phyloP scores from a whole-genome alignment of 2,797 vertebrate species.

The Chrysocyon brachyurus region DNA sequence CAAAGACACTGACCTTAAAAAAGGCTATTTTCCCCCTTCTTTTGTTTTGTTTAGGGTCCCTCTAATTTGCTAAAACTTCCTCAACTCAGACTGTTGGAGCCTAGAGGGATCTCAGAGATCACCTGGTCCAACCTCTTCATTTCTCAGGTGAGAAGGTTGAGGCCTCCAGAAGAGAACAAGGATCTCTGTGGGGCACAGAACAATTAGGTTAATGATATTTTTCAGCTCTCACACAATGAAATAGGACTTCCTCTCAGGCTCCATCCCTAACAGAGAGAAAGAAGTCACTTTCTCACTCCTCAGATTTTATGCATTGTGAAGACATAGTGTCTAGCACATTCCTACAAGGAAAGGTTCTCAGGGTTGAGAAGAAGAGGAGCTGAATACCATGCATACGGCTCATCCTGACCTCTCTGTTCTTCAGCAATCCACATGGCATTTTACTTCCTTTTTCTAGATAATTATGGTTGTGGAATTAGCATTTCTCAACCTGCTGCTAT shows the following conservation, averaged over 20 bases:
- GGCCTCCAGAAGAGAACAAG: background rate
- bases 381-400: background rate
- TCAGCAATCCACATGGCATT: background rate
- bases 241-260: background rate
- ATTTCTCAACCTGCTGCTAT: background rate
- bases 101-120: background rate
- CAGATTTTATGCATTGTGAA: background rate
- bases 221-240: background rate
- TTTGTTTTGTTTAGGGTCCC: background rate
- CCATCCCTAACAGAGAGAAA: background rate
- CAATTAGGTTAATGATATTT: background rate
- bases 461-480: background rate
- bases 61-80: conserved; percentile 59
- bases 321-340: no score
- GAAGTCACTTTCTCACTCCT: background rate
- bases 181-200: background rate
- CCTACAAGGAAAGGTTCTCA: background rate
- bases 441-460: background rate
- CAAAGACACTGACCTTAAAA: conserved; percentile 45
- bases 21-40: background rate
- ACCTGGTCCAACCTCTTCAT: background rate
- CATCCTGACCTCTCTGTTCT: background rate
- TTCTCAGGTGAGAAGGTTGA: conserved; percentile 28
- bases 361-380: background rate
- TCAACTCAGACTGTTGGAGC: conserved; percentile 3